Percentiles rank a stretch among this genome's conserved stretches.
phyloP scores from a whole-genome alignment of 2,888 invertebrate genomes.

The Dryocosmus kuriphilus region DNA sequence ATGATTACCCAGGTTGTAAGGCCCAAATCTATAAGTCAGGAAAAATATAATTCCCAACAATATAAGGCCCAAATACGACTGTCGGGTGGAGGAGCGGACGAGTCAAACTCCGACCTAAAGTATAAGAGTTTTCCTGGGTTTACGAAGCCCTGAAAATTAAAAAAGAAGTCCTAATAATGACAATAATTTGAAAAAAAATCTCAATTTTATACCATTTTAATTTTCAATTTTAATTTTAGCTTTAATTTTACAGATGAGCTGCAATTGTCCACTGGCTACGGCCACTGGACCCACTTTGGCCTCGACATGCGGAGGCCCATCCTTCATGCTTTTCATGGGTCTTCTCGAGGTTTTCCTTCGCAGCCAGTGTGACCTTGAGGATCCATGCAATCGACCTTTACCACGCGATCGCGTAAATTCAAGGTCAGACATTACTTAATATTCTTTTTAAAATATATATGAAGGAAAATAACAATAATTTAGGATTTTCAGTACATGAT shows the following conservation, averaged over 20 bases:
- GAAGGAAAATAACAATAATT: background rate
- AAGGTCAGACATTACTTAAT: slow-evolving; percentile 57
- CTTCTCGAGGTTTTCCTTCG: slow-evolving; percentile 90
- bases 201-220: no score
- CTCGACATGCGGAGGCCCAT: slow-evolving; percentile 89
- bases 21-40: no score
- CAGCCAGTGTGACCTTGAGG: slow-evolving; percentile 92
- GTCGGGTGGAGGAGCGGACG: no score
- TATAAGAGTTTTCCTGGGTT: no score
- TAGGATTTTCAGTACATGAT: no score
- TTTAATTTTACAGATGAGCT: slow-evolving; percentile 75
- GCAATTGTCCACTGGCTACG: slow-evolving; percentile 89
- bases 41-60: no score
- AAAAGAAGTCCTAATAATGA: no score
- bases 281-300: slow-evolving; percentile 91
- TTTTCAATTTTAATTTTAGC: slow-evolving; percentile 42
- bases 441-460: background rate
- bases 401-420: slow-evolving; percentile 71
- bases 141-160: no score
- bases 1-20: no score
- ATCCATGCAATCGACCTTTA: slow-evolving; percentile 88
- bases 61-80: no score
- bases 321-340: slow-evolving; percentile 94
- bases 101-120: no score
- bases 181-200: no score